Evolutionary conservation across 2,113 vertebrate genomes (phyloP), one percentile per base, ranked within the genome.

Genomic region (Zosterops hypoxanthus): DNA sequence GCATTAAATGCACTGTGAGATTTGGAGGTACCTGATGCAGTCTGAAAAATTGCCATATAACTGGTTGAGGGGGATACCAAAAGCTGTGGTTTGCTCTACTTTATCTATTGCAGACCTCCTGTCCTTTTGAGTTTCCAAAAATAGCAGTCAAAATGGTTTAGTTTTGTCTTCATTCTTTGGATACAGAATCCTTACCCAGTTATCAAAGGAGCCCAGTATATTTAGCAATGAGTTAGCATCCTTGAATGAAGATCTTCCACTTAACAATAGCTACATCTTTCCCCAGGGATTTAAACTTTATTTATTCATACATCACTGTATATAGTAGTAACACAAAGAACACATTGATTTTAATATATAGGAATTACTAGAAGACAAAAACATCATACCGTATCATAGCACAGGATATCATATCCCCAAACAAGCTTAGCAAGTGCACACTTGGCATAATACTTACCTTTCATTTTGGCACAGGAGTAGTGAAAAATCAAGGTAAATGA

Each of bases 331-430:
- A 21, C 42, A 86, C 8, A 69, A 24, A 47, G 41, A 81, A 34
- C 6, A 55, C 9, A 49, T 8, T 3, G 22, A 60, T 83, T 83
- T 83, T 46, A 56, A 33, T 49, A 20, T 34, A 65, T 13, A 53
- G 6, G 5, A 89, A 77, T 61, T 65, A 61, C 18, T 44, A 34
- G 16, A 65, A 86, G 31, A 31, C 15, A 60, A 81, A 94, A 77
- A 0, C 14, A 56, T 15, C 22, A 39, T 46, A 22, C 41, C 1
- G 0, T 33, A 19, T 34, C 22, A 33, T 61, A 55, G 31, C 14
- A 84, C 34, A 76, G 41, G 28, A 57, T 53, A 53, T 8, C 4
- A 36, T 46, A 36, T 72, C 28, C 2, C 1, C 26, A 80, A 72
- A 75, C 5, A 39, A 26, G 31, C 14, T 81, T 42, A 69, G 14